Evolutionary conservation across 2,888 invertebrate species (phyloP).

Genomic region (Nomada fucata): DNA sequence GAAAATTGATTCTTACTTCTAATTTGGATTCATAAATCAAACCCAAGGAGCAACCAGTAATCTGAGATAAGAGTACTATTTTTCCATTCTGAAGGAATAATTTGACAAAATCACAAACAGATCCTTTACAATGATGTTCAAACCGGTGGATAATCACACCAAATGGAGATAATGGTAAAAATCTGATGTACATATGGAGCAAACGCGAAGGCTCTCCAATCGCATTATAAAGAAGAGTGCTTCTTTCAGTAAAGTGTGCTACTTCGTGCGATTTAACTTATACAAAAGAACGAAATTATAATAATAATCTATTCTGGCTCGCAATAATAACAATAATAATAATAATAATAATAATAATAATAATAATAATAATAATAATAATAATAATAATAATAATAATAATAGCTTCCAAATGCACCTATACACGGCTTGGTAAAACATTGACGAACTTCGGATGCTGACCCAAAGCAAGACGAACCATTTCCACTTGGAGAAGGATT

Average conservation of each 20-base stretch:
- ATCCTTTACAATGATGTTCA: slow-evolving; percentile 78
- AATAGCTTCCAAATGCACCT: slow-evolving; percentile 64
- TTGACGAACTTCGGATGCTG: slow-evolving; percentile 83
- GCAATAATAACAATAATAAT: no score
- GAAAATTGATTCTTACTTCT: slow-evolving; percentile 46
- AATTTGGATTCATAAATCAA: slow-evolving; percentile 54
- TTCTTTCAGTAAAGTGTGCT: slow-evolving; percentile 85
- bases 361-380: no score
- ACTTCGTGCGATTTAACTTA: slow-evolving; percentile 81
- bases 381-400: background rate
- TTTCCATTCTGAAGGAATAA: slow-evolving; percentile 65
- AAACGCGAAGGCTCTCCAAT: slow-evolving; percentile 82
- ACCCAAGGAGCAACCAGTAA: slow-evolving; percentile 58
- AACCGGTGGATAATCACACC: slow-evolving; percentile 84
- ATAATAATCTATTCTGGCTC: background rate
- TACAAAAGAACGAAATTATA: slow-evolving; percentile 9
- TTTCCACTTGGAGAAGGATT: slow-evolving; percentile 86
- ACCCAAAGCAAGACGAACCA: slow-evolving; percentile 83
- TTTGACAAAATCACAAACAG: slow-evolving; percentile 78
- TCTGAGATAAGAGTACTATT: slow-evolving; percentile 59
- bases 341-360: background rate
- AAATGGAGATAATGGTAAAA: slow-evolving; percentile 84
- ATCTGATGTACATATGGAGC: slow-evolving; percentile 85
- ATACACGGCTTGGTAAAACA: slow-evolving; percentile 84
- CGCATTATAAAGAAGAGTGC: slow-evolving; percentile 83